Evolutionary conservation across 2,888 invertebrate species (phyloP), one percentile per base, ranked within the genome.

Genomic region (Amphipyra tragopoginis): DNA sequence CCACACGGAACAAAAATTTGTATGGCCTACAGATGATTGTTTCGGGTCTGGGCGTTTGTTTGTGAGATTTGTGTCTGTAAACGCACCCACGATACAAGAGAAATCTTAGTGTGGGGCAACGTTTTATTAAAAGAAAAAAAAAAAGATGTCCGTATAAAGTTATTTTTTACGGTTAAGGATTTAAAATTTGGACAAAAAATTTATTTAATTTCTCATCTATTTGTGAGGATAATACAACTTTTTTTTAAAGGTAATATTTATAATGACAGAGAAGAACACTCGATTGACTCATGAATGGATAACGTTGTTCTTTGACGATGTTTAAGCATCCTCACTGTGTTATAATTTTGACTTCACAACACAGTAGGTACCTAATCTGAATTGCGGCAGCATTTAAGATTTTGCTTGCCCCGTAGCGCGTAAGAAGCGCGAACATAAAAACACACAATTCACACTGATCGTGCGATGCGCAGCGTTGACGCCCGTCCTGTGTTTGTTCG

Each of bases 401-500:
- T 56, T 29, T 61, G 43, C 55, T 38, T 61, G 9, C 42, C 52
- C 48, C 39, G 1, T 53, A 48, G 43, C 39, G 43, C 48, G 44
- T 62, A 77, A 65, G 63, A 53, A 68, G 56, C 62, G 57, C 59
- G 38, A 62, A 48, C 38, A 50, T 59, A 75, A 60, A 75, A 76
- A 65, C 44, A 67, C 63, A 72, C 60, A 76, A 79, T 62, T 79
- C 65, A 66, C 77, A 72, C 72, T 66, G 77, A 79, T 77, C 77
- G 79, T 77, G 77, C 71, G 77, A 77, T 79, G 73, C 56, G 62
- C 50, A 45, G 59, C 58, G 77, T 71, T 77, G 77, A 77, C 76
- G 77, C 65, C 73, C 72, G 72, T 75, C 77, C 68, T 65, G 74
- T 78, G 69, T 78, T 78, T 78, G 75, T 55, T 75, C 80, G 78